phyloP scores from a whole-genome alignment of 2,113 vertebrate species.

The Dicerorhinus sumatrensis region DNA sequence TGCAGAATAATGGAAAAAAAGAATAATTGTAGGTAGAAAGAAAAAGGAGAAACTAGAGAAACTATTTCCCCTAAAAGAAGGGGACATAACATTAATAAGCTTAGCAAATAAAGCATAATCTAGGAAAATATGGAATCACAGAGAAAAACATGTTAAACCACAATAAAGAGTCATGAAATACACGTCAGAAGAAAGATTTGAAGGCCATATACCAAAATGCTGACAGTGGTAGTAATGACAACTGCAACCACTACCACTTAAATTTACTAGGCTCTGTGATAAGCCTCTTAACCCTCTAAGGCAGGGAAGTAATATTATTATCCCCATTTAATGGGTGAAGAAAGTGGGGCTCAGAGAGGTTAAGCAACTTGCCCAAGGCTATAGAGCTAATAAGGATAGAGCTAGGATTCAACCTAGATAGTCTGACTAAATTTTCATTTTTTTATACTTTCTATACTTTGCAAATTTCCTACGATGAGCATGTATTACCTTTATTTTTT shows the following conservation, averaged over 20 bases:
- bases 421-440: conserved; percentile 58
- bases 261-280: neutral
- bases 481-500: conserved; percentile 76
- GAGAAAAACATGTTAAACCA: neutral
- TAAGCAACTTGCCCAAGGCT: conserved; percentile 55
- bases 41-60: conserved; percentile 32
- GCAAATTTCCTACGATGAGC: conserved; percentile 54
- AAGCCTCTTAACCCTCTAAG: conserved; percentile 51
- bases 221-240: neutral
- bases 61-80: neutral
- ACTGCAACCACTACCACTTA: neutral
- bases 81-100: neutral
- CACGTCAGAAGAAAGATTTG: neutral
- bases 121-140: neutral
- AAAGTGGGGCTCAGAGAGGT: conserved; percentile 58
- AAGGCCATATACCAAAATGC: neutral
- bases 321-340: conserved; percentile 32
- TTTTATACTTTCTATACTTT: conserved; percentile 62
- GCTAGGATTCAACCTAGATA: conserved; percentile 48
- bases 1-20: conserved; percentile 28
- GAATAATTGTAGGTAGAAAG: neutral
- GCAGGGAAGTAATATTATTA: conserved; percentile 59
- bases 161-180: conserved; percentile 15
- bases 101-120: conserved; percentile 11
- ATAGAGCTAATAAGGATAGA: conserved; percentile 54